Evolutionary conservation across 2,113 vertebrate genomes (phyloP).

Genomic region (Abramis brama): DNA sequence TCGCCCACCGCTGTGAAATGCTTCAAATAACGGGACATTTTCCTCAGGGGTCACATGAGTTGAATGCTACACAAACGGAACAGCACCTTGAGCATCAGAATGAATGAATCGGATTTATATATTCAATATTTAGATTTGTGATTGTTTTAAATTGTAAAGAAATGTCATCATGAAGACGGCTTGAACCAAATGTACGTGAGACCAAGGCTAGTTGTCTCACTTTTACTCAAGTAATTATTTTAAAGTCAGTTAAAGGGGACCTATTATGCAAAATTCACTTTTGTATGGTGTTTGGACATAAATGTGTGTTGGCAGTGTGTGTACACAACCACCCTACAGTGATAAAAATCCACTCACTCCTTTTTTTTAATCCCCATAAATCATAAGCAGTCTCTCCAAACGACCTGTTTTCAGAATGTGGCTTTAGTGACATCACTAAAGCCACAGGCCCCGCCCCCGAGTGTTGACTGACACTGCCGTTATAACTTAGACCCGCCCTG

Average conservation of each 20-base stretch:
- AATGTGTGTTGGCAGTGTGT: too few species aligned
- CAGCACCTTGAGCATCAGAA: neutral
- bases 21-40: slow-evolving; percentile 86
- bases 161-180: neutral
- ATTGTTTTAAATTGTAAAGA: neutral
- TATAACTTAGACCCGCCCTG: too few species aligned
- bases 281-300: too few species aligned
- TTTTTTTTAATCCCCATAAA: too few species aligned
- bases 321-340: too few species aligned
- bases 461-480: too few species aligned
- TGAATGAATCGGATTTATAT: neutral
- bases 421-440: too few species aligned
- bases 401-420: too few species aligned
- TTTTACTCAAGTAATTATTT: neutral
- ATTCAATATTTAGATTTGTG: neutral
- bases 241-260: neutral
- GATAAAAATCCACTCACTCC: too few species aligned
- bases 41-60: neutral
- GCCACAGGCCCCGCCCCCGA: too few species aligned
- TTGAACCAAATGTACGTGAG: neutral
- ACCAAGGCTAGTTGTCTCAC: neutral
- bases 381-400: too few species aligned
- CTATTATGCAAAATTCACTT: too few species aligned
- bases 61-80: neutral
- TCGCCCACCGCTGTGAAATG: slow-evolving; percentile 92